A percentile compares a stretch with the other conserved stretches of the same genome.
Conservation (phyloP, 2,113 vertebrate genomes). For the Actinemys pallida region DNA sequence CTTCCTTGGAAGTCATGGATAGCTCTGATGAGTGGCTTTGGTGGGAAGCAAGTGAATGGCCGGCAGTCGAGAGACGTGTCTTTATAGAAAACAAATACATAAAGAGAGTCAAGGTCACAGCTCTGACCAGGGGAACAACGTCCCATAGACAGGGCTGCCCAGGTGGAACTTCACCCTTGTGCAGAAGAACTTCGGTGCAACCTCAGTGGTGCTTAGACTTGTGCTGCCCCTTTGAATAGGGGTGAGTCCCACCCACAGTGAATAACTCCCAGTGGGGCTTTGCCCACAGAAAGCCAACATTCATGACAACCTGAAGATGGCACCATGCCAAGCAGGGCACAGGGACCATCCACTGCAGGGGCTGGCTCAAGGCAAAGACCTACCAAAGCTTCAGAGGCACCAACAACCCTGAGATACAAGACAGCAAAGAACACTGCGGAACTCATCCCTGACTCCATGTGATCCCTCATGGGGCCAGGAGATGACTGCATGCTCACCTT, state of each 20-base stretch:
- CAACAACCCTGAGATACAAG: not conserved
- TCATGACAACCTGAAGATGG: not conserved
- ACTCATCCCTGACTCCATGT: not conserved
- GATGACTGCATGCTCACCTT: not conserved
- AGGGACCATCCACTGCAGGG: not conserved
- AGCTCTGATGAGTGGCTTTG: not conserved
- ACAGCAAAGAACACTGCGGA: not conserved
- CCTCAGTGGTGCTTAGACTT: not conserved
- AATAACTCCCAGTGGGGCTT: not conserved
- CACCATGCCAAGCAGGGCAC: not conserved
- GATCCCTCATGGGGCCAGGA: not conserved
- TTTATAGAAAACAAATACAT: not conserved
- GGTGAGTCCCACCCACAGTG: not conserved
- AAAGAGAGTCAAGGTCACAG: not conserved
- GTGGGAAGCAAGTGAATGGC: too few species aligned
- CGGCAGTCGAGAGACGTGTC: too few species aligned
- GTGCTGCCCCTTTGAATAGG: not conserved
- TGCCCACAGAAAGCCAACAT: not conserved
- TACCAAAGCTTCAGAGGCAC: not conserved
- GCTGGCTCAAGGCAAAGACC: not conserved
- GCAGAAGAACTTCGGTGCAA: not conserved
- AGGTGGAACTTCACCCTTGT: not conserved
- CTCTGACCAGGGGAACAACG: not conserved
- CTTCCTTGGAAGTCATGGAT: not conserved
- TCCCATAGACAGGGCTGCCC: not conserved